These are phyloP conservation scores for Neosilurus mollespiculum DNA, from an alignment of 2,797 vertebrate species.

Conservation along the genomic window DNA sequence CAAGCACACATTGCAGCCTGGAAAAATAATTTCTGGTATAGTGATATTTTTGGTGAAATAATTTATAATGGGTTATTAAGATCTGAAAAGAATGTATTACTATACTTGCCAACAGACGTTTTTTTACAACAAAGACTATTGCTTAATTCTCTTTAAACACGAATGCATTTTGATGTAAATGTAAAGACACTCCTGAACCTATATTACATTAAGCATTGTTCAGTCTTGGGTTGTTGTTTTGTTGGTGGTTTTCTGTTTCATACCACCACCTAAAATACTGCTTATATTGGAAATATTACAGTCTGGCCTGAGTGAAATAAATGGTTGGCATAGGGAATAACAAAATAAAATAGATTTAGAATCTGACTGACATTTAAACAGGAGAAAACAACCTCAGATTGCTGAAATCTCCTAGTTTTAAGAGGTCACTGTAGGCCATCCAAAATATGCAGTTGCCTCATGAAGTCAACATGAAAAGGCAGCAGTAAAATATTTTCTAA, in stretches of 20 bases:
- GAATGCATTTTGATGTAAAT: neutral
- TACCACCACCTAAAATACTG: constrained; percentile 4
- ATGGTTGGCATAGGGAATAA: constrained; percentile 15
- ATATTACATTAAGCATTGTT: neutral
- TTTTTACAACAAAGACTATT: neutral
- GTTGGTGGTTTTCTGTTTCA: neutral
- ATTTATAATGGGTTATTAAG: constrained; percentile 9
- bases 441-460: constrained; percentile 13
- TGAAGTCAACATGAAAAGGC: neutral
- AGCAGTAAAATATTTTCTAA: neutral
- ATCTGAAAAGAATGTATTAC: neutral
- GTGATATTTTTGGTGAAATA: neutral
- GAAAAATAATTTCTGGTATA: neutral
- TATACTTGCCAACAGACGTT: neutral
- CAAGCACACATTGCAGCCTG: neutral
- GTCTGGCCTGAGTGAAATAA: neutral
- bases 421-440: constrained; percentile 19
- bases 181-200: neutral
- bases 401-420: constrained; percentile 19
- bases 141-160: neutral
- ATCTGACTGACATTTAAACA: constrained; percentile 19
- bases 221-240: neutral
- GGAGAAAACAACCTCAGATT: neutral
- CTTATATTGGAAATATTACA: constrained; percentile 19
- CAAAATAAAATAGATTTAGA: constrained; percentile 27